Conservation (phyloP, 2,888 invertebrate species). For the Tupiocoris notatus region DNA sequence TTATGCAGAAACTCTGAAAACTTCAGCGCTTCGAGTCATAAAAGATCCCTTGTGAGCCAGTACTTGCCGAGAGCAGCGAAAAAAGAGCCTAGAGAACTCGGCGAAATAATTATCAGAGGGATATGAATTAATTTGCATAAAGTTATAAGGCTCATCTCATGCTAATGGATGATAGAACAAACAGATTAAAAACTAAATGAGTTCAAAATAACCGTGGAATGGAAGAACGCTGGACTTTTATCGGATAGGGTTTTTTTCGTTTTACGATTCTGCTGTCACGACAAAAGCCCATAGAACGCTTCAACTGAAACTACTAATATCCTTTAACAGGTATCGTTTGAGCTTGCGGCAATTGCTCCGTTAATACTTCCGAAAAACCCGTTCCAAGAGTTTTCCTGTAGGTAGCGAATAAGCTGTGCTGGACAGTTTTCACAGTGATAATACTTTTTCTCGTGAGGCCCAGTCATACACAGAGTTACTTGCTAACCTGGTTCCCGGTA, state of each 20-base stretch:
- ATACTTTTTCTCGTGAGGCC: no score
- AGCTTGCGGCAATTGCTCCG: no score
- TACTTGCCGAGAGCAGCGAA: neutral
- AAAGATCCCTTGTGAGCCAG: neutral
- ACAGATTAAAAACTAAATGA: conserved; percentile 10
- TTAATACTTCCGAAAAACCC: no score
- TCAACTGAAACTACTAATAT: no score
- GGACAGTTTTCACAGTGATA: no score
- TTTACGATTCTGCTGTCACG: no score
- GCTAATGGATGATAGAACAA: conserved; percentile 23
- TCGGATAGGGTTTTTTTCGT: neutral
- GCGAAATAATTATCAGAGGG: conserved; percentile 18
- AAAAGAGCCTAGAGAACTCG: neutral
- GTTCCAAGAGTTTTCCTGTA: no score
- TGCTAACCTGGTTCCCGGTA: no score
- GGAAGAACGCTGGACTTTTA: neutral
- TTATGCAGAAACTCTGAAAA: neutral
- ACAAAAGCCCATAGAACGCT: no score
- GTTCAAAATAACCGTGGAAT: conserved; percentile 6
- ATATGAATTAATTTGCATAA: conserved; percentile 29
- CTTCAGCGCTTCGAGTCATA: neutral
- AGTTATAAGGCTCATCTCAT: conserved; percentile 21
- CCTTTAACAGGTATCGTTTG: no score
- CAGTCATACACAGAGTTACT: no score
- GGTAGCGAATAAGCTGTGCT: no score